These are phyloP conservation scores for Catonia carolina DNA, from an alignment of 2,888 invertebrate species.

Conservation along the genomic window DNA sequence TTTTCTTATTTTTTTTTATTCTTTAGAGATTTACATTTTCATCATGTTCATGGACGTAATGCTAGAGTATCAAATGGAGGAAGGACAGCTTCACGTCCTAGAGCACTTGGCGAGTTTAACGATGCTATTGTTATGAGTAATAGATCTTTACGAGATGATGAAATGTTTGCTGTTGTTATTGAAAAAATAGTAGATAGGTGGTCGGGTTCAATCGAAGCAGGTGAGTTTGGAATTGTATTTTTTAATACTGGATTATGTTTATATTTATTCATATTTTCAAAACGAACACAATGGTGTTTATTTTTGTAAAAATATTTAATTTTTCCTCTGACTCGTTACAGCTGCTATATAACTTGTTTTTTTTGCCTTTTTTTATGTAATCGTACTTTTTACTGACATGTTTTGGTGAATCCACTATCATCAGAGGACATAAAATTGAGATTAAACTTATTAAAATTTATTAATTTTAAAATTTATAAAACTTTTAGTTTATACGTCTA, in stretches of 20 bases:
- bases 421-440: too few species aligned
- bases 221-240: conserved; percentile 47
- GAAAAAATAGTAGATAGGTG: conserved; percentile 89
- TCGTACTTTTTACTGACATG: too few species aligned
- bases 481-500: conserved; percentile 16
- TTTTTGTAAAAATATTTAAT: too few species aligned
- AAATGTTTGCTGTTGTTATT: conserved; percentile 84
- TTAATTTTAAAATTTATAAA: conserved; percentile 4
- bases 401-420: too few species aligned
- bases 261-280: conserved; percentile 8
- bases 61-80: conserved; percentile 78
- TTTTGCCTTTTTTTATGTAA: too few species aligned
- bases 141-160: conserved; percentile 78
- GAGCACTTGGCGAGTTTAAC: conserved; percentile 87
- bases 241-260: background rate
- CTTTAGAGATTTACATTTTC: conserved; percentile 72
- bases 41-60: conserved; percentile 82
- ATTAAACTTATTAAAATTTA: too few species aligned
- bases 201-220: conserved; percentile 88
- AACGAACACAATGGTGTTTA: too few species aligned
- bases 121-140: conserved; percentile 90
- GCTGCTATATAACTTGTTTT: too few species aligned
- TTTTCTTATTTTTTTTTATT: too few species aligned
- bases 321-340: too few species aligned
- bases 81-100: conserved; percentile 75